Conservation (phyloP, 2,888 invertebrate genomes). For the Spodoptera littoralis region DNA sequence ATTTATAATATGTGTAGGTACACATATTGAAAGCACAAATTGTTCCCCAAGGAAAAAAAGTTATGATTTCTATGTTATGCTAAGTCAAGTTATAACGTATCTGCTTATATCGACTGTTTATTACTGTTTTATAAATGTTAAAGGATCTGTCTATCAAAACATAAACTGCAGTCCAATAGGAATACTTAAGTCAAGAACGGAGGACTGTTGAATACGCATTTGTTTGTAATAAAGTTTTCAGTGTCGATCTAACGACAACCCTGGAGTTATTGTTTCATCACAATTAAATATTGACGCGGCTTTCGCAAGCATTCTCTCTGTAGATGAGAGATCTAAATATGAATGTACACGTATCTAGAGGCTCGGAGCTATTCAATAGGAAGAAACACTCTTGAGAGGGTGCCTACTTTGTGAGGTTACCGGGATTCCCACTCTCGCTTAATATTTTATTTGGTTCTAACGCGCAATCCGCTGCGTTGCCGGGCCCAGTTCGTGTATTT, state of each 20-base stretch:
- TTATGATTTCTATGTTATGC: no score
- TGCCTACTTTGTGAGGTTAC: constrained; percentile 69
- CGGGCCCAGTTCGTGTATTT: constrained; percentile 47
- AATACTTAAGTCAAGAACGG: no score
- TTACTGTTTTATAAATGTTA: no score
- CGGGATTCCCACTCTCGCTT: constrained; percentile 68
- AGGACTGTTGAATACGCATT: background rate
- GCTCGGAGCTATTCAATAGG: constrained; percentile 63
- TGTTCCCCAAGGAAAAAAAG: no score
- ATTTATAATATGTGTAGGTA: no score
- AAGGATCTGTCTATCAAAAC: no score
- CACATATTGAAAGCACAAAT: no score
- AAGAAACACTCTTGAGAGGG: constrained; percentile 62
- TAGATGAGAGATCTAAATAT: constrained; percentile 47
- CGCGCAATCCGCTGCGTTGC: constrained; percentile 68
- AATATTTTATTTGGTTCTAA: constrained; percentile 79
- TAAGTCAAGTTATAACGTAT: no score
- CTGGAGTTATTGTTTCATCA: constrained; percentile 48
- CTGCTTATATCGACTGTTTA: no score
- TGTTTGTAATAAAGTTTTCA: constrained; percentile 21
- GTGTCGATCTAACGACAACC: constrained; percentile 21
- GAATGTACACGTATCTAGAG: constrained; percentile 35
- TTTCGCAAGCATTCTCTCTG: constrained; percentile 43
- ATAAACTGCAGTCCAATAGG: no score
- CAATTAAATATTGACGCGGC: constrained; percentile 52